These are phyloP conservation scores for Macrosoma leucophasiata DNA, from an alignment of 2,888 invertebrate genomes.

Conservation along the genomic window DNA sequence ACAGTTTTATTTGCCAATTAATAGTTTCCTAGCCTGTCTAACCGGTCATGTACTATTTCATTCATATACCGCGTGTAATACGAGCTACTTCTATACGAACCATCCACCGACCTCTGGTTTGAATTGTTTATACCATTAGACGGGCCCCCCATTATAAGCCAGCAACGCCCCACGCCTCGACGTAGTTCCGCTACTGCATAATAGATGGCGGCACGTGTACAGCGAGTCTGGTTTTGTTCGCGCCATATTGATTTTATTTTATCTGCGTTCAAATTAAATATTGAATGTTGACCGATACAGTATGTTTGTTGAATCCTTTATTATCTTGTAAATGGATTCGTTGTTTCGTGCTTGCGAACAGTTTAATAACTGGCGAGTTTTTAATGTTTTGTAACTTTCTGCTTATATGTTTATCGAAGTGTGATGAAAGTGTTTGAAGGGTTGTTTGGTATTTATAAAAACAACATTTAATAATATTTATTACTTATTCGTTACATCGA, in stretches of 20 bases:
- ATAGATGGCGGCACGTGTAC: conserved; percentile 49
- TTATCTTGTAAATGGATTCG: conserved; percentile 38
- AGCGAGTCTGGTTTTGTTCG: not conserved
- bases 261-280: conserved; percentile 44
- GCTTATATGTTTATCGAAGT: no score
- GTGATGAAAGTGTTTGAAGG: no score
- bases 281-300: conserved; percentile 50
- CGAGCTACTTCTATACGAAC: no score
- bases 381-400: no score
- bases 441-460: no score
- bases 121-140: conserved; percentile 7
- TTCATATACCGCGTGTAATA: conserved; percentile 9
- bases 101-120: no score
- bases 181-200: conserved; percentile 44
- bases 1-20: no score
- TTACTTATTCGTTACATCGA: no score
- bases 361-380: no score
- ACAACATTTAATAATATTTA: no score
- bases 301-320: conserved; percentile 35
- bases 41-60: conserved; percentile 12
- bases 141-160: conserved; percentile 8
- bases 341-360: no score
- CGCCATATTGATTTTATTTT: conserved; percentile 42
- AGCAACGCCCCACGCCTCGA: conserved; percentile 5
- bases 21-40: conserved; percentile 1